These are phyloP conservation scores for Plecturocebus donacophilus DNA, from an alignment of 2,113 vertebrate genomes.

Conservation along the genomic window DNA sequence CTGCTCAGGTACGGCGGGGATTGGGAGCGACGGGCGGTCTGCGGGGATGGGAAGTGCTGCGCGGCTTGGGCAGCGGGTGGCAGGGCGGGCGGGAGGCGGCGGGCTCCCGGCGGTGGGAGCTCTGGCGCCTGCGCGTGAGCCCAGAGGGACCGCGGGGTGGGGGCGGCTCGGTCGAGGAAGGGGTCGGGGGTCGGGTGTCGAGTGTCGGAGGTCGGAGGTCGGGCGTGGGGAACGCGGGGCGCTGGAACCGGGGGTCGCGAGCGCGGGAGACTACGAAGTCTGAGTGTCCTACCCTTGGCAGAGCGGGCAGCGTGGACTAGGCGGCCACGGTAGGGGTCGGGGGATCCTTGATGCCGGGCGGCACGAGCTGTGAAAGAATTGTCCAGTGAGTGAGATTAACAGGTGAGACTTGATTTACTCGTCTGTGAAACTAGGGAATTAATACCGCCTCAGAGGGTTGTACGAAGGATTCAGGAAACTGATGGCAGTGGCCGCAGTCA, in stretches of 20 bases:
- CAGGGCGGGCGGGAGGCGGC: background rate
- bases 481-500: background rate
- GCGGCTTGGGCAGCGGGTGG: too few relatives aligned
- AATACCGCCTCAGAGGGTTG: background rate
- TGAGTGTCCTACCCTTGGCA: fast-evolving
- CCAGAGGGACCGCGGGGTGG: fast-evolving
- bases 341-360: too few relatives aligned
- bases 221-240: too few relatives aligned
- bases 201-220: too few relatives aligned
- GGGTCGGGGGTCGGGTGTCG: background rate
- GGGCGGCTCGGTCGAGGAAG: too few relatives aligned
- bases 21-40: background rate
- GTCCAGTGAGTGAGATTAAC: background rate
- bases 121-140: too few relatives aligned
- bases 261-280: too few relatives aligned
- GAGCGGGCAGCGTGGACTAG: background rate
- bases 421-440: background rate
- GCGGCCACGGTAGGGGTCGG: too few relatives aligned
- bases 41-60: background rate
- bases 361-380: background rate
- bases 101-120: too few relatives aligned
- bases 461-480: background rate
- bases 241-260: too few relatives aligned
- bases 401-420: background rate
- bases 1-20: fast-evolving